Conservation (phyloP, 2,888 invertebrate genomes). For the Seira musarum region DNA sequence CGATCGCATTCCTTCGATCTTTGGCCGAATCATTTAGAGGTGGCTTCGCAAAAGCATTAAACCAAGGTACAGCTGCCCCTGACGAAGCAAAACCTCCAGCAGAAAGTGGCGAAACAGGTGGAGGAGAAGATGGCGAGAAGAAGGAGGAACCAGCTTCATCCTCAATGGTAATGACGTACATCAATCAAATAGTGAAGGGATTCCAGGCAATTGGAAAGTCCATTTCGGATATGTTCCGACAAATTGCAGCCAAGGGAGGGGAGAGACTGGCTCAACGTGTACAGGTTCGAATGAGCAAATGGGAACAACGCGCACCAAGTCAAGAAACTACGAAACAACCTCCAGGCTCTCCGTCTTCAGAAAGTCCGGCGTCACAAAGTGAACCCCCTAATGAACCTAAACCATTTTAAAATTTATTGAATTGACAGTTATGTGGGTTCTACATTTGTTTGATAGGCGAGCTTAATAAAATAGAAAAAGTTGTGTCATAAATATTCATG, state of each 20-base stretch:
- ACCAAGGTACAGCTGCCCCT: slow-evolving; percentile 2
- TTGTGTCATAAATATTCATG: no score
- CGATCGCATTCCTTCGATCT: slow-evolving; percentile 15
- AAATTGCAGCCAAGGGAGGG: slow-evolving; percentile 22
- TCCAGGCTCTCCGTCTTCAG: no score
- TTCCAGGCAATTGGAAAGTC: slow-evolving; percentile 28
- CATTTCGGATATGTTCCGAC: slow-evolving; percentile 15
- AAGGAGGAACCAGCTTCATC: not conserved
- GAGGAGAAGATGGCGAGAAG: not conserved
- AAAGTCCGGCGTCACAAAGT: no score
- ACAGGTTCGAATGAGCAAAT: not conserved
- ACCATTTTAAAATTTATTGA: no score
- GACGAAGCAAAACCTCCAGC: no score
- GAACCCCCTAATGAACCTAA: no score
- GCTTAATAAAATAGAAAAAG: no score
- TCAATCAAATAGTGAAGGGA: slow-evolving; percentile 18
- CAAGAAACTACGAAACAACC: no score
- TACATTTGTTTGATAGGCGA: no score
- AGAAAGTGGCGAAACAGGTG: not conserved
- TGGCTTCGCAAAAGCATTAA: slow-evolving; percentile 6
- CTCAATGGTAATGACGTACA: slow-evolving; percentile 16
- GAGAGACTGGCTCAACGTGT: slow-evolving; percentile 17
- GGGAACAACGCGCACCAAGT: not conserved
- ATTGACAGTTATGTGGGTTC: no score
- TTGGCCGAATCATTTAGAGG: slow-evolving; percentile 29